phyloP scores from a whole-genome alignment of 2,113 vertebrate species.

The Elgaria multicarinata region DNA sequence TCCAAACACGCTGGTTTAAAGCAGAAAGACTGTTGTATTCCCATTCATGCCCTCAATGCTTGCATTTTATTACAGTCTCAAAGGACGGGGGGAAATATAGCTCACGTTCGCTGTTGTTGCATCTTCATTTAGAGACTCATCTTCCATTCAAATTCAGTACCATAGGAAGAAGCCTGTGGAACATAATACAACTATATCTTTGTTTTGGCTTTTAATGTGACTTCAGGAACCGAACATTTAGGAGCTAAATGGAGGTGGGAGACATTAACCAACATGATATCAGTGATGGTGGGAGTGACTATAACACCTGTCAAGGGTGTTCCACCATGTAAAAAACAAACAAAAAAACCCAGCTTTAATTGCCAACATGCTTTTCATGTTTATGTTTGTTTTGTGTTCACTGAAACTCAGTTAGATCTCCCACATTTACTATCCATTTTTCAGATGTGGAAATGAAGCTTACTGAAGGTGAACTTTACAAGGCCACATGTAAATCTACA shows the following conservation, averaged over 20 bases:
- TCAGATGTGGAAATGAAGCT: neutral
- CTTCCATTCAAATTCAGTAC: neutral
- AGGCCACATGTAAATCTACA: neutral
- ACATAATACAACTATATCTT: neutral
- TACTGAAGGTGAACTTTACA: neutral
- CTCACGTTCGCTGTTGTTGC: neutral
- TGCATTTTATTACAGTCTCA: neutral
- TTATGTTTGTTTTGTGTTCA: neutral
- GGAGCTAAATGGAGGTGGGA: neutral
- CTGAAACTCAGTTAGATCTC: neutral
- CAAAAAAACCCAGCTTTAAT: too few species aligned
- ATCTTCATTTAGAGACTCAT: neutral
- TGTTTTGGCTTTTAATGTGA: neutral
- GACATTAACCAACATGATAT: neutral
- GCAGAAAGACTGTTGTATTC: neutral
- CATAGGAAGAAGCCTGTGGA: fast-evolving
- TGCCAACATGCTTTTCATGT: neutral
- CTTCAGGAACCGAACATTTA: neutral
- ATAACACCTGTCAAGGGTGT: neutral
- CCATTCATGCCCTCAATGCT: neutral
- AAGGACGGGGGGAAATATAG: neutral
- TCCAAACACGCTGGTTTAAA: neutral
- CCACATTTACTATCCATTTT: neutral
- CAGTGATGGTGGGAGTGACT: neutral
- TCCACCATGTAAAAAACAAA: too few species aligned